Percentiles rank a stretch among this genome's conserved stretches.
phyloP scores from a whole-genome alignment of 2,797 vertebrate species.

The Neosilurus hyrtlii region DNA sequence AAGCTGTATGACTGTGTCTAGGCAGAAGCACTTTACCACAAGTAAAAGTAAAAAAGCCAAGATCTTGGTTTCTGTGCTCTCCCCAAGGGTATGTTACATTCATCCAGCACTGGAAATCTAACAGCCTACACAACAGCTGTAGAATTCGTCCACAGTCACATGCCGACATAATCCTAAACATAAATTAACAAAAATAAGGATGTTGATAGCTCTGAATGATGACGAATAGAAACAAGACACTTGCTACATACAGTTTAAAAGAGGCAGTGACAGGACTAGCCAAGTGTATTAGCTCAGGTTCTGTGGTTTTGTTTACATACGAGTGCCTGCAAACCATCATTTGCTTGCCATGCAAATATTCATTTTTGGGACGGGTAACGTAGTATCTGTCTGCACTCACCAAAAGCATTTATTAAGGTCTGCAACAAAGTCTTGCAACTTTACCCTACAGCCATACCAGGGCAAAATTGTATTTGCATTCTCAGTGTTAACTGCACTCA shows the following conservation, averaged over 20 bases:
- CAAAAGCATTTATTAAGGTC: neutral
- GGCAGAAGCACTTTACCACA: neutral
- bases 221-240: neutral
- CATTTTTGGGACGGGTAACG: constrained; percentile 20
- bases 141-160: neutral
- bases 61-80: neutral
- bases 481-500: neutral
- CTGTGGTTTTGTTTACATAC: constrained; percentile 22
- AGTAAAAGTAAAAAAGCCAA: neutral
- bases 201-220: neutral
- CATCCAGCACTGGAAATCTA: neutral
- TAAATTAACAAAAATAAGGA: neutral
- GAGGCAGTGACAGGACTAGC: neutral
- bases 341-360: constrained; percentile 43
- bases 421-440: neutral
- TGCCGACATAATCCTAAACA: neutral
- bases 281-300: neutral
- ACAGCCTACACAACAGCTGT: neutral
- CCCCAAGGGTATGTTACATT: neutral
- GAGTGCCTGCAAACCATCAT: constrained; percentile 35
- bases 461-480: constrained; percentile 20
- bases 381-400: constrained; percentile 37
- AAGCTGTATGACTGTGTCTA: neutral
- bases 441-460: neutral
- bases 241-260: neutral